These are phyloP conservation scores for Teleogryllus oceanicus DNA, from an alignment of 2,888 invertebrate genomes.

Conservation along the genomic window DNA sequence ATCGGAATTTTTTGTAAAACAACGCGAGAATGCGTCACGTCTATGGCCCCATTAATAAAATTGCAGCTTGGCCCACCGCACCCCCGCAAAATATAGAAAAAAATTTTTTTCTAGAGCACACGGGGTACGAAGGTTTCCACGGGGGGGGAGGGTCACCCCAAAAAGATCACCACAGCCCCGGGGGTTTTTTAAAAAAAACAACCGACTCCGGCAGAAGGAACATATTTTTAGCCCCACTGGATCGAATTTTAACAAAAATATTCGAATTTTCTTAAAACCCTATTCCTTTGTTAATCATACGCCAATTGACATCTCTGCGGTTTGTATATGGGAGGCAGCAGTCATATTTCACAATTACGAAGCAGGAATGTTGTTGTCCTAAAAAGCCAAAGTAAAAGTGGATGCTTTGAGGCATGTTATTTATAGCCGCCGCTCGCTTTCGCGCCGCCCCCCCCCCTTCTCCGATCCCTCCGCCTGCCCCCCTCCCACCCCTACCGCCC, in stretches of 20 bases:
- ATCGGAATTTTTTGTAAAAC: conserved; percentile 27
- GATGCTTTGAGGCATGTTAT: not conserved
- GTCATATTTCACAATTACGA: conserved; percentile 22
- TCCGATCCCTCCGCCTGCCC: too few species aligned
- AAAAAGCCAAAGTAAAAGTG: not conserved
- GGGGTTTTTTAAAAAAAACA: not conserved
- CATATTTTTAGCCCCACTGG: not conserved
- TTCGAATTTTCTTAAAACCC: conserved; percentile 21
- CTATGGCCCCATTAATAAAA: not conserved
- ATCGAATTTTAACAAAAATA: not conserved
- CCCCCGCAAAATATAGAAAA: not conserved
- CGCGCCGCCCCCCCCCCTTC: too few species aligned
- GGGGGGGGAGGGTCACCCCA: not conserved
- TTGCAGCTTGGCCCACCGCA: not conserved
- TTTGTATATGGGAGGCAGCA: not conserved
- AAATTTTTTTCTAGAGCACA: not conserved
- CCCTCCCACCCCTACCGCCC: too few species aligned
- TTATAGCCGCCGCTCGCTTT: not conserved
- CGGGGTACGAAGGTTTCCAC: not conserved
- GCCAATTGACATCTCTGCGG: conserved; percentile 24
- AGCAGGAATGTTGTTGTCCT: conserved; percentile 21
- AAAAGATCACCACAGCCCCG: not conserved
- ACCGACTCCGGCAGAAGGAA: not conserved
- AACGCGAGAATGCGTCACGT: not conserved
- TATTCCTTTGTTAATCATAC: conserved; percentile 25